Percentiles rank a stretch among this genome's conserved stretches.
phyloP scores from a whole-genome alignment of 2,888 invertebrate genomes.

The Norana najaformis region DNA sequence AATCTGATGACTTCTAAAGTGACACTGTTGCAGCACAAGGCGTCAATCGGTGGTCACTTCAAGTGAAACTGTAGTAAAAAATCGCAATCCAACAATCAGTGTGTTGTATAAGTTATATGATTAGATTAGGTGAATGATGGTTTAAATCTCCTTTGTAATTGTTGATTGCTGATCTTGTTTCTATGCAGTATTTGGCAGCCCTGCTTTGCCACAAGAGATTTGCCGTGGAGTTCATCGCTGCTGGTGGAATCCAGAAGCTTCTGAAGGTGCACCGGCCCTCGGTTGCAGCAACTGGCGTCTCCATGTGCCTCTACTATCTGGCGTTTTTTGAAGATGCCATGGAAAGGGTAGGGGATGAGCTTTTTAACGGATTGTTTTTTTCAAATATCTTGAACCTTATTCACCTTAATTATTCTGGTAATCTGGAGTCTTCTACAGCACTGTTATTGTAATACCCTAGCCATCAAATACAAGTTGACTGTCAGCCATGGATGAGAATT shows the following conservation, averaged over 20 bases:
- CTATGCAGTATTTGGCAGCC: constrained; percentile 80
- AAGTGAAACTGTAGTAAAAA: too few species aligned
- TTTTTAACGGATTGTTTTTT: neutral
- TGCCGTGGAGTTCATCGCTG: constrained; percentile 89
- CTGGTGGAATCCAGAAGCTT: constrained; percentile 81
- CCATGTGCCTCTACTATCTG: constrained; percentile 92
- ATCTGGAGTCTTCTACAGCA: too few species aligned
- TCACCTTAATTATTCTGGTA: too few species aligned
- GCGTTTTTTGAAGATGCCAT: constrained; percentile 97
- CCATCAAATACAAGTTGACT: too few species aligned
- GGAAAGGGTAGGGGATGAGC: constrained; percentile 74
- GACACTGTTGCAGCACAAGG: too few species aligned
- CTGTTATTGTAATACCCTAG: neutral
- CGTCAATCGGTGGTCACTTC: too few species aligned
- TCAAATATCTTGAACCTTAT: too few species aligned
- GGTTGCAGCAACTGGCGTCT: constrained; percentile 92
- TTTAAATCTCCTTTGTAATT: neutral
- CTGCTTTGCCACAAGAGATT: constrained; percentile 97
- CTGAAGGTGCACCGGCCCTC: constrained; percentile 89
- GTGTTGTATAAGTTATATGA: too few species aligned
- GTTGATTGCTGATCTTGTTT: neutral
- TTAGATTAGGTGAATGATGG: neutral
- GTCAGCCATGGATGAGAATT: too few species aligned
- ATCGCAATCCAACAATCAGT: too few species aligned
- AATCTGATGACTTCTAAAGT: too few species aligned